Conservation (phyloP, 2,888 invertebrate genomes). For the Tetragonisca angustula region DNA sequence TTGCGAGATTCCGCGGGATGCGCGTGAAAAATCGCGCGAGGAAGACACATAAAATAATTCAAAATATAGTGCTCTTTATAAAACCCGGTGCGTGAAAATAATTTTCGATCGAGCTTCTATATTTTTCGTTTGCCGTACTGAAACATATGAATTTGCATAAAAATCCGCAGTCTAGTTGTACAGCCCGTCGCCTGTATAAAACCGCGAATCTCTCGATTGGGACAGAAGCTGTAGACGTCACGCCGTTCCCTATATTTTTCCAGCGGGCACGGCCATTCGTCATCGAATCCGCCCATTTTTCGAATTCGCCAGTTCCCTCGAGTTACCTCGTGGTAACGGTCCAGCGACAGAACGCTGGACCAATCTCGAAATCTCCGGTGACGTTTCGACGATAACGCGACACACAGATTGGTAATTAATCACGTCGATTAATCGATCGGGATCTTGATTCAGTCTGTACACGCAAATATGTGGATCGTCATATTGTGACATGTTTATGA, state of each 20-base stretch:
- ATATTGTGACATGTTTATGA: constrained; percentile 36
- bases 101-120: no score
- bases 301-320: background rate
- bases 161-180: no score
- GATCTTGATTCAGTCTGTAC: constrained; percentile 38
- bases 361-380: background rate
- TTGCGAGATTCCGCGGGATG: no score
- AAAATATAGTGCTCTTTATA: no score
- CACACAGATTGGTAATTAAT: constrained; percentile 45
- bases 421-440: constrained; percentile 50
- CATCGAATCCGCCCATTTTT: constrained; percentile 8
- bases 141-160: no score
- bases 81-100: no score
- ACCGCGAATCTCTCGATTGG: background rate
- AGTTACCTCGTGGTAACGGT: background rate
- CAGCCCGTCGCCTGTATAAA: background rate
- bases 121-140: no score
- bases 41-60: no score
- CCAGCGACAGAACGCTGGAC: background rate
- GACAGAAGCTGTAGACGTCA: background rate
- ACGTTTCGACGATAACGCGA: constrained; percentile 15
- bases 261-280: background rate
- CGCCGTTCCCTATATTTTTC: background rate
- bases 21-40: no score
- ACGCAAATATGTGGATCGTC: constrained; percentile 16